Base-by-base conservation (phyloP, 2,888 invertebrate species). In the Tipula unca region DNA sequence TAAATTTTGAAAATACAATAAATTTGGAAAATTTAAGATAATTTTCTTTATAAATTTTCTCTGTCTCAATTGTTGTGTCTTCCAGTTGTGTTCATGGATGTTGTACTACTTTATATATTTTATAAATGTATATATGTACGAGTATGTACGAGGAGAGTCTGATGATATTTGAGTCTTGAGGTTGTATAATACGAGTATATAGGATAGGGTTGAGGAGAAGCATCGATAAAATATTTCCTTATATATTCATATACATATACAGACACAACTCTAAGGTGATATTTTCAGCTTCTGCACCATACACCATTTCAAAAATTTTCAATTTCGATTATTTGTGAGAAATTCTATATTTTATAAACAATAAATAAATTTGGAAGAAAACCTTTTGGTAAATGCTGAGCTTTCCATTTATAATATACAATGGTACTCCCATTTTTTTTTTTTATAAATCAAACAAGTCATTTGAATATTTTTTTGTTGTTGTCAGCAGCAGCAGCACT, bases 11-110 rank as follows among this genome's bases (percentile, higher is more conserved):
- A 69, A 69, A 69, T 69, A 69, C 69, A 69, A 69, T 69, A 69
- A 69, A 69, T 69, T 69, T 69, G 69, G 25, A 69, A 69, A 69
- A 69, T 69, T 69, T 69, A 69, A 69, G 69, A 69, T 69, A 69
- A 69, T 69, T 69, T 69, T 69, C 69, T 25, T 69, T 69, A 69
- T 14, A 69, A 69, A 69, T 69, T 69, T 69, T 20, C 69, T 69
- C 69, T 25, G 69, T 69, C 69, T 69, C 69, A 69, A 69, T 69
- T 69, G 25, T 69, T 69, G 69, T 69, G 25, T 25, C 25, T 69
- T 69, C 25, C 69, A 14, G 25, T 20, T 69, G 6, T 25, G 17
- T n/a, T 54, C 48, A 17, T 54, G 39, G 6, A 10, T n/a, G n/a
- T 0, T 48, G 48, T 48, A 69, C 69, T 48, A 17, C 48, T 69